These are phyloP conservation scores for Aptenodytes patagonicus DNA, from an alignment of 2,113 vertebrate species.

Conservation along the genomic window DNA sequence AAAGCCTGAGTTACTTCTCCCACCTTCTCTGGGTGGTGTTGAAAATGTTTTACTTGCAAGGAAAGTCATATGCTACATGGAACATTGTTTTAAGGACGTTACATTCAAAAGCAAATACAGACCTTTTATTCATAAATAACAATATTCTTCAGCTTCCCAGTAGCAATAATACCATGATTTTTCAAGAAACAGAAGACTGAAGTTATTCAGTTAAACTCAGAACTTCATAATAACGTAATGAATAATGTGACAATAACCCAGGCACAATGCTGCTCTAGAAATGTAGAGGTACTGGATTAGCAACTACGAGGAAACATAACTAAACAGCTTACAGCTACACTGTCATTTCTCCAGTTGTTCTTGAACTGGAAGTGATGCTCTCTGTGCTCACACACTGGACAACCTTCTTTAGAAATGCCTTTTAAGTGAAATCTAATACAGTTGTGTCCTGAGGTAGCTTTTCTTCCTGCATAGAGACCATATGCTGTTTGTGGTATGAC, in stretches of 20 bases:
- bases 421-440: not conserved
- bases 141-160: not conserved
- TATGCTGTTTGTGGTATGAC: not conserved
- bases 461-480: not conserved
- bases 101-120: not conserved
- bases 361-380: not conserved
- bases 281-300: not conserved
- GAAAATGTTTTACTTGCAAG: not conserved
- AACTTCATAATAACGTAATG: not conserved
- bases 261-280: not conserved
- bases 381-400: not conserved
- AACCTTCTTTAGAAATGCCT: not conserved
- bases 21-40: not conserved
- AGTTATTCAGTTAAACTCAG: not conserved
- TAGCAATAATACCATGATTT: not conserved
- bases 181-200: not conserved
- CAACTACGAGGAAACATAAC: not conserved
- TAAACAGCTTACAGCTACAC: not conserved
- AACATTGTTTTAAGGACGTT: not conserved
- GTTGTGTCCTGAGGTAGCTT: not conserved
- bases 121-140: not conserved
- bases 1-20: not conserved
- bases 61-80: not conserved
- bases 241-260: not conserved
- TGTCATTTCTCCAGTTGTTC: not conserved